Evolutionary conservation across 2,113 vertebrate species (phyloP), one percentile per base, ranked within the genome.

Genomic region (Neogale vison): DNA sequence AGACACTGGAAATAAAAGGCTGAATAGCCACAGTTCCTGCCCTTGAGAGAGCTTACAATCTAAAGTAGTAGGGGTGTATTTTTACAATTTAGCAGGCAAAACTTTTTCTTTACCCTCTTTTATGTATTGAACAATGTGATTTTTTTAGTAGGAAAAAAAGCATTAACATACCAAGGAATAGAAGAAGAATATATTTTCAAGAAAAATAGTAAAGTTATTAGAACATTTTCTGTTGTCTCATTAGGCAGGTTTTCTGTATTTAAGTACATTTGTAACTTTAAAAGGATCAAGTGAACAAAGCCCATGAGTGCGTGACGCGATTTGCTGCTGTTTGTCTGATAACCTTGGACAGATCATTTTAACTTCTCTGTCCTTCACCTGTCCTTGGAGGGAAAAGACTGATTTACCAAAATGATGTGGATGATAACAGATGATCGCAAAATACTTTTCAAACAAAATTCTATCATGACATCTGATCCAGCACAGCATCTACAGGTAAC

Each of bases 361-460:
- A 83, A 36, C 55, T 80, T 95, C 55, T 92, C 52, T 45, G 12
- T 90, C 45, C 29, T 36, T 95, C 36, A 26, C 91, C 95, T 86
- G 20, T 77, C 65, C 79, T 12, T 61, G 59, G 42, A 50, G 10
- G 26, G 23, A 36, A 77, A 79, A 91, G 47, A 57, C 36, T 69
- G 21, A 24, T 86, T 55, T 95, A 63, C 92, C 83, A 71, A 79
- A 88, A 24, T 92, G 89, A 89, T 59, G 39, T 87, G 12, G 55
- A 93, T 7, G 15, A 71, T 92, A 86, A 69, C 72, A 93, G 61
- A 79, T 95, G 34, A 82, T 81, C 94, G 47, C 77, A 93, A 80
- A 96, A 89, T 88, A 77, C 20, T 89, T 96, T 69, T 87, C 52
- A 97, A 90, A 96, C 57, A 42, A 77, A 63, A 79, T 87, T 79